A percentile compares a stretch with the other conserved stretches of the same genome.
Conservation (phyloP, 2,888 invertebrate genomes). For the Athalia rosae region DNA sequence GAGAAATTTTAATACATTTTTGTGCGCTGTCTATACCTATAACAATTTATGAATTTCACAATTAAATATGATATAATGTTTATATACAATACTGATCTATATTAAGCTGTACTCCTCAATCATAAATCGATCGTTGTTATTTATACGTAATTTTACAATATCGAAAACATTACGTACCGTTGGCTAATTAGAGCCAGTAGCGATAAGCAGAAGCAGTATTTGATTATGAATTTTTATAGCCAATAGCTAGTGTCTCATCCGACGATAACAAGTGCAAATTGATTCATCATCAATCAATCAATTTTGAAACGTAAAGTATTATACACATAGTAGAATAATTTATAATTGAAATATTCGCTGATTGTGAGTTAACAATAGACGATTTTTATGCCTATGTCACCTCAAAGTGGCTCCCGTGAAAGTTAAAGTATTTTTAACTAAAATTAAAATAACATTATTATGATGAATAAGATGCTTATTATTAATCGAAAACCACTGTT, state of each 20-base stretch:
- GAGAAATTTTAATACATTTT: slow-evolving; percentile 24
- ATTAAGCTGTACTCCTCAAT: slow-evolving; percentile 40
- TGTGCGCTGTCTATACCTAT: slow-evolving; percentile 40
- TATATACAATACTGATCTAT: slow-evolving; percentile 40
- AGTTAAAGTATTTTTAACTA: slow-evolving; percentile 2
- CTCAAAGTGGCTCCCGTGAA: slow-evolving; percentile 14
- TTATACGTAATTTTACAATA: slow-evolving; percentile 14
- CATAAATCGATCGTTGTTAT: slow-evolving; percentile 27
- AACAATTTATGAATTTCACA: slow-evolving; percentile 32
- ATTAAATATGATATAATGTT: slow-evolving; percentile 34
- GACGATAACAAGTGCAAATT: neutral
- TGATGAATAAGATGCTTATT: slow-evolving; percentile 31
- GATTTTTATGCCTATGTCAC: slow-evolving; percentile 3
- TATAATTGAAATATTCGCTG: slow-evolving; percentile 23
- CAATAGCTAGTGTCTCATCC: neutral
- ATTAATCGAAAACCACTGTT: slow-evolving; percentile 29
- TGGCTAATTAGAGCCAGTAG: neutral
- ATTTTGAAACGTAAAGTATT: neutral
- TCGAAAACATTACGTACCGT: slow-evolving; percentile 1
- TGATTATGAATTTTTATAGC: slow-evolving; percentile 25
- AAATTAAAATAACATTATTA: slow-evolving; percentile 34
- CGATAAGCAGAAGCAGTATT: slow-evolving; percentile 15
- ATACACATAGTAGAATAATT: slow-evolving; percentile 1
- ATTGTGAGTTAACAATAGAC: slow-evolving; percentile 32
- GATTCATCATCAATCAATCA: slow-evolving; percentile 2